phyloP scores from a whole-genome alignment of 2,113 vertebrate species.

The Myrmophylax atrothorax region DNA sequence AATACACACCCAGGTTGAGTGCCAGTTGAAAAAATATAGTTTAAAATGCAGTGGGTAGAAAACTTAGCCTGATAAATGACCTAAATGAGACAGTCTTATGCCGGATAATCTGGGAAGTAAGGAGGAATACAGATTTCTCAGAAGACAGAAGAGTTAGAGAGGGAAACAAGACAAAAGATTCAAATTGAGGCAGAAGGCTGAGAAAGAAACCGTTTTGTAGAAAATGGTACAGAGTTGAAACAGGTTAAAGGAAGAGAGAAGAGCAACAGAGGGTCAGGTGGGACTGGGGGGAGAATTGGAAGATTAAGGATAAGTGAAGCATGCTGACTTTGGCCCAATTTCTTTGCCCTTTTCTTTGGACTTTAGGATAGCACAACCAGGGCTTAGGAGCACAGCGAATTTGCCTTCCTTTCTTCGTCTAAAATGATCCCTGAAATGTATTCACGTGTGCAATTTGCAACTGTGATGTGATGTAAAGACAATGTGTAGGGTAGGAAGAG shows the following conservation, averaged over 20 bases:
- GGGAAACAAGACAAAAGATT: background rate
- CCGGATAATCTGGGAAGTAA: background rate
- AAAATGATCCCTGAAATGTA: background rate
- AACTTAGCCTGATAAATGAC: background rate
- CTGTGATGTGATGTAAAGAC: background rate
- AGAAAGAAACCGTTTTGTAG: background rate
- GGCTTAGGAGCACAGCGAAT: background rate
- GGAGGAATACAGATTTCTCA: background rate
- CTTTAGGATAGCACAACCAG: background rate
- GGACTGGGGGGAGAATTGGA: background rate
- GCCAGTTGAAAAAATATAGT: background rate
- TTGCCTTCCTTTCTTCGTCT: background rate
- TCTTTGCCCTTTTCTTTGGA: background rate
- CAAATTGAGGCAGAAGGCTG: background rate
- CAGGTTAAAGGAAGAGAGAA: background rate
- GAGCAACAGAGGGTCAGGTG: background rate
- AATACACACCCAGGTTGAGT: background rate
- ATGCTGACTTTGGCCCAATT: background rate
- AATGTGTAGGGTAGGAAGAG: background rate
- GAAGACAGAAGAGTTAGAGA: background rate
- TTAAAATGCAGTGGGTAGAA: background rate
- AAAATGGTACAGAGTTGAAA: background rate
- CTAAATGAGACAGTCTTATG: background rate
- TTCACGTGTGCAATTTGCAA: background rate
- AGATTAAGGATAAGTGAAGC: background rate